These are phyloP conservation scores for Paramuricea clavata DNA, from an alignment of 92 coral and sea anemone genomes.

Conservation along the genomic window DNA sequence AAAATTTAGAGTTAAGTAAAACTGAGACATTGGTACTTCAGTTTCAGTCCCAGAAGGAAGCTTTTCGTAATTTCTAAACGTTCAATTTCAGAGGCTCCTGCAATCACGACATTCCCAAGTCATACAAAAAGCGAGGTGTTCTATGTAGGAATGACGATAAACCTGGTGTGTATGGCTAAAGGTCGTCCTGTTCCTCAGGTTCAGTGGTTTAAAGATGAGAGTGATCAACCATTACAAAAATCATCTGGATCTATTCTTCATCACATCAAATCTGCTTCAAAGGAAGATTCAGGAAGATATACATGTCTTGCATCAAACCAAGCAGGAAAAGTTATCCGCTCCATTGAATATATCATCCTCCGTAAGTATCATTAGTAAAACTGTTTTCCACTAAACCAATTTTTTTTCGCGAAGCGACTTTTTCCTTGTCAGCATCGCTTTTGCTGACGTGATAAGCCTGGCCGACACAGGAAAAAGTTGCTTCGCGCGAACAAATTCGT, in stretches of 20 bases:
- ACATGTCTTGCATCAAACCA: conserved; percentile 33
- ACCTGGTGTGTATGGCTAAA: conserved; percentile 19
- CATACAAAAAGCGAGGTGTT: conserved; percentile 21
- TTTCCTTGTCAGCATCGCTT: too few relatives aligned
- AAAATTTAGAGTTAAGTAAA: too few relatives aligned
- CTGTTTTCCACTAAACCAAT: too few relatives aligned
- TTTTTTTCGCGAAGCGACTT: too few relatives aligned
- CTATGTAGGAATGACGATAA: conserved; percentile 35
- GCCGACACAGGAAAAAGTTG: too few relatives aligned
- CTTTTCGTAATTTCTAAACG: not conserved
- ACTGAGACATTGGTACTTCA: too few relatives aligned
- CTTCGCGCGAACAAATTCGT: too few relatives aligned
- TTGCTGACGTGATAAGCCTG: too few relatives aligned
- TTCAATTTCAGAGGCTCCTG: conserved; percentile 30
- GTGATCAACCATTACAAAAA: conserved; percentile 22
- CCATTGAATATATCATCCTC: conserved; percentile 19
- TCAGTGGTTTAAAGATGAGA: conserved; percentile 30
- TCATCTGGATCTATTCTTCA: conserved; percentile 33
- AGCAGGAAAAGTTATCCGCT: conserved; percentile 22
- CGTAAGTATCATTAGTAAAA: conserved; percentile 16
- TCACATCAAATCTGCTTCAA: conserved; percentile 43
- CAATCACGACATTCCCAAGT: conserved; percentile 14
- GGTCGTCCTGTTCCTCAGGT: conserved; percentile 45
- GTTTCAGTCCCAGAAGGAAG: not conserved
- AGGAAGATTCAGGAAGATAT: conserved; percentile 39